Evolutionary conservation across 2,888 invertebrate species (phyloP), one percentile per base, ranked within the genome.

Genomic region (Blera fallax): DNA sequence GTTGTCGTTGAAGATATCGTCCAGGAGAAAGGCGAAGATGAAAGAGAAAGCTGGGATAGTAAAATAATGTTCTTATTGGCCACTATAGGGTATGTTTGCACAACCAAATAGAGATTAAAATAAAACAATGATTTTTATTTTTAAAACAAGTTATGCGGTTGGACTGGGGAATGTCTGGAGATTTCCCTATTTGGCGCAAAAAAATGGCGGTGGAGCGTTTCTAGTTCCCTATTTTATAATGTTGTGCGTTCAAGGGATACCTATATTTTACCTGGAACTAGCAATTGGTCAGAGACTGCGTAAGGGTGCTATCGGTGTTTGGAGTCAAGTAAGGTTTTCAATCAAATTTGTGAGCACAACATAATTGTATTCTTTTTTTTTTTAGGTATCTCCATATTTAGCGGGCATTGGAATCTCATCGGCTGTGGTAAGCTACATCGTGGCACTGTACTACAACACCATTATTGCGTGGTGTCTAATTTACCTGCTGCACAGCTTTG

Each of bases 401-500:
- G 97, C 96, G 16, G 98, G 97, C 11, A 97, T 98, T 77, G 98
- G 98, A 18, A 95, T 98, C 88, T 98, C 98, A 90, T 97, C 97
- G 73, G 98, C 98, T 1, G 96, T 99, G 87, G 98, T 99, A 34
- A 98, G 98, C 0, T 98, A 98, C 93, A 97, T 98, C 91, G 98
- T 99, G 87, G 98, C 98, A 10, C 94, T 99, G 87, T 99, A 99
- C 92, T 99, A 99, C 93, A 99, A 99, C 93, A 98, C 98, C 81
- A 98, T 99, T 89, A 98, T 99, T 88, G 98, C 98, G 82, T 99
- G 99, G 99, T 98, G 98, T 91, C 94, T 98, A 90, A 98, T 98
- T 92, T 98, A 98, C 93, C 96, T 98, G 90, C 96, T 96, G 88
- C 97, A 97, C 94, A 98, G 98, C 92, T 98, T 98, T 92, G 97